Base-by-base conservation (phyloP, 2,888 invertebrate species). In the Drosophila pseudotakahashii region DNA sequence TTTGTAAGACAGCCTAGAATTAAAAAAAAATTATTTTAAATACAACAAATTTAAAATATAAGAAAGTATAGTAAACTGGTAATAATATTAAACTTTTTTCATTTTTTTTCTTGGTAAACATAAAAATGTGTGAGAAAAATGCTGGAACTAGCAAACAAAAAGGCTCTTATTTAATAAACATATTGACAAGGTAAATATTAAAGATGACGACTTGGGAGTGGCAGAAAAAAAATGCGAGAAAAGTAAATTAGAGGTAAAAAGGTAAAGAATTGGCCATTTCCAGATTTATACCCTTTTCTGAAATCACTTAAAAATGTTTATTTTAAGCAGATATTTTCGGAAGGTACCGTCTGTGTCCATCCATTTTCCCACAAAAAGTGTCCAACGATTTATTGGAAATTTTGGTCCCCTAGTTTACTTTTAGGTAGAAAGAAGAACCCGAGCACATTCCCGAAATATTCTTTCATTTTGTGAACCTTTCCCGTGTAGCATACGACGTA, bases 181-280 rank as follows among this genome's bases (percentile, higher is more conserved):
- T 52, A 39, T 52, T 52, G 39, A 16, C 48, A 39, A 26, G 26
- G 39, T 11, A 52, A 39, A 52, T 39, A 52, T 26, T 37, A 26
- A 51, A 23, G 23, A 26, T 39, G 52, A 37, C 37, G 11, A 4
- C 23, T 30, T 37, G 10, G 23, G n/a, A 37, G 37, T 23, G 37
- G 11, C 23, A 37, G n/a, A n/a, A 36, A 52, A 52, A 11, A 36
- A 36, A 36, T 13, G 19, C 36, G 36, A 19, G 50, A 34, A 34
- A 50, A 23, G 50, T 13, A 50, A 50, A 50, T n/a, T 9, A 50
- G 9, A 11, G 16, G 13, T 5, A 16, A 7, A 26, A 44, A 9
- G 23, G n/a, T 45, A 23, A 13, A 13, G 3, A 7, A 13, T 7
- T 44, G 23, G 6, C n/a, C 23, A 13, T 13, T 7, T 44, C 11